Base-by-base conservation (phyloP, 1,140 invertebrate species). In the Drosophila grimshawi region DNA sequence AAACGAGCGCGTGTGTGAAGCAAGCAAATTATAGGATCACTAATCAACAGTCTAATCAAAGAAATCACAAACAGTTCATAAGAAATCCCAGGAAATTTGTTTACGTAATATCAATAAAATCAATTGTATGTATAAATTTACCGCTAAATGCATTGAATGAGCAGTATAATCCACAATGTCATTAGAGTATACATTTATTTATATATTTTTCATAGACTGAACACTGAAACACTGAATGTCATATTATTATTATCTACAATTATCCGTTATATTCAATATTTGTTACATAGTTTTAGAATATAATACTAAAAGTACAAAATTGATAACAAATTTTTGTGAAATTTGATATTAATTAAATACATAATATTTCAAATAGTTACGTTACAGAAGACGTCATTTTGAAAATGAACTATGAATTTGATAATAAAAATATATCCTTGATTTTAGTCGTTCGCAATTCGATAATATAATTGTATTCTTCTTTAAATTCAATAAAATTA, bases 151-250 rank as follows among this genome's bases (percentile, higher is more conserved):
- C 41, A 45, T 45, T 43, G 41, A 32, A 43, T 5, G 3, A 7
- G 3, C 60, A 39, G 30, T 19, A 10, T 11, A 62, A 6, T 41
- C 39, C 6, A 30, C 35, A 51, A 62, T 51, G 2, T 62, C 33
- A 51, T 62, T 19, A 27, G 33, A n/a, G 19, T 61, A 29, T 7
- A 19, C 8, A 19, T 29, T 4, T 33, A 48, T 48, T 48, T 39
- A 51, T 62, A 7, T 35, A 5, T 43, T 43, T 4, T n/a, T n/a
- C n/a, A n/a, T n/a, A 3, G 1, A 41, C 7, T 41, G 7, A 41
- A 0, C 37, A 41, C 6, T n/a, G 39, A 3, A n/a, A n/a, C 33
- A 33, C 33, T 33, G 33, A 33, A 4, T 33, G 33, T 2, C 33
- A 4, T 33, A 33, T 33, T 33, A 33, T 33, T 33, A 33, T 33